Evolutionary conservation across 2,113 vertebrate species (phyloP).

Genomic region (Neoarius graeffei): DNA sequence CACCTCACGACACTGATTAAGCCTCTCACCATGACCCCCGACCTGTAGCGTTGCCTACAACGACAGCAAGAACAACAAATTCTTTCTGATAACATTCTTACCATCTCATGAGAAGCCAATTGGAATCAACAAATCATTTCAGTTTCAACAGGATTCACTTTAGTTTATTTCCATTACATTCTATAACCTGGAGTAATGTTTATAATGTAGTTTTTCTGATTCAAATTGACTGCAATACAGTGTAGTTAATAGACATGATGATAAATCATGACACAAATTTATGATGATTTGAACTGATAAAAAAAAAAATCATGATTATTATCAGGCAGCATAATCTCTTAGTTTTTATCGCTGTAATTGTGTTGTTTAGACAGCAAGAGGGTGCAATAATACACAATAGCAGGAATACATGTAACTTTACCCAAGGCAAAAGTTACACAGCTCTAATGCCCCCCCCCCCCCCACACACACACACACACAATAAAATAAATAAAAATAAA

Average conservation of each 20-base stretch:
- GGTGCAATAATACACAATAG: too few species aligned
- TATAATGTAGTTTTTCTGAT: neutral
- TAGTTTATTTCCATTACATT: neutral
- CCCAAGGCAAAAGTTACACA: too few species aligned
- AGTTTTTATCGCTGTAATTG: too few species aligned
- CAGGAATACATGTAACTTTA: too few species aligned
- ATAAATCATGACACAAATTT: too few species aligned
- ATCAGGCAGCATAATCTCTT: too few species aligned
- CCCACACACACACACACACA: too few species aligned
- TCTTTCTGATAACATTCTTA: neutral
- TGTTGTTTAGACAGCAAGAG: too few species aligned
- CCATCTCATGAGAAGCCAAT: neutral
- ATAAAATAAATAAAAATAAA: too few species aligned
- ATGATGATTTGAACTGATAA: too few species aligned
- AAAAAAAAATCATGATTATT: too few species aligned
- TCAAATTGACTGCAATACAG: neutral
- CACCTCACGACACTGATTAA: conserved; percentile 90
- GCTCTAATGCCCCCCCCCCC: too few species aligned
- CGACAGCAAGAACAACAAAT: neutral
- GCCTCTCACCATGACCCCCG: conserved; percentile 89
- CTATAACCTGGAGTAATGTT: neutral
- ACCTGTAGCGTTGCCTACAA: conserved; percentile 92
- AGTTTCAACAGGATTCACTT: neutral
- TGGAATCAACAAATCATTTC: neutral
- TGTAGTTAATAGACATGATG: neutral